phyloP scores from a whole-genome alignment of 2,113 vertebrate species.

The Petaurus breviceps region DNA sequence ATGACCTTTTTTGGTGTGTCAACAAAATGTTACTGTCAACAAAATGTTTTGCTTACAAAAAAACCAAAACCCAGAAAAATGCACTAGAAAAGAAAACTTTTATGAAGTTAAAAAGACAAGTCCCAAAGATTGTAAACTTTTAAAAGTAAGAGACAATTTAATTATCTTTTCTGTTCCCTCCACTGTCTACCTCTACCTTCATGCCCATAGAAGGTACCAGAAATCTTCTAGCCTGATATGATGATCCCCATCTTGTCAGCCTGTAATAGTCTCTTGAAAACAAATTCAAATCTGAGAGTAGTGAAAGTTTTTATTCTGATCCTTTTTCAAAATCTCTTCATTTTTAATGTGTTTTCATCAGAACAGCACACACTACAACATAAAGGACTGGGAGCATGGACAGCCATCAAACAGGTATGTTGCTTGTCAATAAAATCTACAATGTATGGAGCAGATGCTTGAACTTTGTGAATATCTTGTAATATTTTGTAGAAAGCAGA shows the following conservation, averaged over 20 bases:
- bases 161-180: neutral
- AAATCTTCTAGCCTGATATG: neutral
- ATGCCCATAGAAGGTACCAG: neutral
- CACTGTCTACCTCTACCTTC: neutral
- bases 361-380: neutral
- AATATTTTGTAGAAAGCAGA: constrained; percentile 16
- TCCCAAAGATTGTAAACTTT: neutral
- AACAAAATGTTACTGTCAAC: constrained; percentile 8
- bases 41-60: neutral
- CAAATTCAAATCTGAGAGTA: neutral
- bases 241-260: neutral
- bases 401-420: neutral
- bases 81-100: neutral
- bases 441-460: neutral
- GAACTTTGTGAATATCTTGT: neutral
- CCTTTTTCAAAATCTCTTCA: constrained; percentile 6
- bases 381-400: neutral
- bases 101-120: neutral
- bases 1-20: neutral
- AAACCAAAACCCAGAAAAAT: neutral
- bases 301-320: neutral
- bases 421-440: neutral
- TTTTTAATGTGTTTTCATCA: constrained; percentile 23
- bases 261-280: neutral
- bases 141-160: neutral